These are phyloP conservation scores for Scolopax mira DNA, from an alignment of 2,113 vertebrate species.

Conservation along the genomic window DNA sequence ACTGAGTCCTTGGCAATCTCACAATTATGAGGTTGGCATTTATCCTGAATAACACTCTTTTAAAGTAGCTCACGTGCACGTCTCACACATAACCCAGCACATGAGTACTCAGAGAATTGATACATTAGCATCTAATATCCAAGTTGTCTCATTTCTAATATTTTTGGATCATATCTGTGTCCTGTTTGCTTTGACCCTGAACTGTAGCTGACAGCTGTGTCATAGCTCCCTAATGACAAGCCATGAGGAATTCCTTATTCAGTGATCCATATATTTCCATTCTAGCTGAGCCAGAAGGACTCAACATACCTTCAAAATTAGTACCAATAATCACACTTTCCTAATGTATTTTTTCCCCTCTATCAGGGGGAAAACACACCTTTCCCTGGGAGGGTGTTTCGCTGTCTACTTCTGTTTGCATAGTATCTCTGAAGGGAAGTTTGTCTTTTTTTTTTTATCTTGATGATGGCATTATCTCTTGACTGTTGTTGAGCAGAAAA, in stretches of 20 bases:
- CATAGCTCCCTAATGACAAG: neutral
- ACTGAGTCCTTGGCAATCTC: neutral
- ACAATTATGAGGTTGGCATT: rapidly evolving
- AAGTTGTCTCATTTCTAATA: neutral
- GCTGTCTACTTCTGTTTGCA: neutral
- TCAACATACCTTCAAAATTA: neutral
- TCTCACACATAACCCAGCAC: neutral
- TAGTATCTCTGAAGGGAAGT: neutral
- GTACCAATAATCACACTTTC: neutral
- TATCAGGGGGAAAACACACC: neutral
- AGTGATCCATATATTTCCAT: neutral
- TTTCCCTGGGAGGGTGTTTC: neutral
- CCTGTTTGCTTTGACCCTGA: neutral
- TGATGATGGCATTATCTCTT: neutral
- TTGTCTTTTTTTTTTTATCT: neutral
- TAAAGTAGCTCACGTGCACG: rapidly evolving
- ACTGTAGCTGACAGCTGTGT: neutral
- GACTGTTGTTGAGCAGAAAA: neutral
- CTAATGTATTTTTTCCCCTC: neutral
- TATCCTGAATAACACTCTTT: neutral
- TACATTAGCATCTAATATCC: too few relatives aligned
- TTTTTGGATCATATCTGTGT: neutral
- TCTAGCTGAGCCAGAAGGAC: neutral
- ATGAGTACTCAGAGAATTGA: neutral
- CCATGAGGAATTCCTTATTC: neutral